Conservation (phyloP, 2,113 vertebrate species). For the Podarcis raffonei region DNA sequence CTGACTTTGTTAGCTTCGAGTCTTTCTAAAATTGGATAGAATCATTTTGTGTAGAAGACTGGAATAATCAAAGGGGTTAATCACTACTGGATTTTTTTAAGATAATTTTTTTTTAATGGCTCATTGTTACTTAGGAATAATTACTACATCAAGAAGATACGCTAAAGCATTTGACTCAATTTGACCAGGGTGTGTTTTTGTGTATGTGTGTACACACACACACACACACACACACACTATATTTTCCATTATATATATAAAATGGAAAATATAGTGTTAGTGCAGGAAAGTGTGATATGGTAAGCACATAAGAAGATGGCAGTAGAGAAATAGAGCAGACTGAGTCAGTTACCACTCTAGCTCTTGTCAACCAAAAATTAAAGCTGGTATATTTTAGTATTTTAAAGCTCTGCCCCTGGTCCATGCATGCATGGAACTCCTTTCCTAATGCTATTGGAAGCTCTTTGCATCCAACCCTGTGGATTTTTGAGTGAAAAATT, state of each 20-base stretch:
- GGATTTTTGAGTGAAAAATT: not conserved
- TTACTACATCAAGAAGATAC: constrained; percentile 59
- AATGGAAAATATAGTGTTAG: constrained; percentile 17
- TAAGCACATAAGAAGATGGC: rapidly evolving
- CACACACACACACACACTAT: not conserved
- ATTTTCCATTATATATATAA: constrained; percentile 10
- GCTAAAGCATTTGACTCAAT: constrained; percentile 52
- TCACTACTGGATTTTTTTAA: constrained; percentile 61
- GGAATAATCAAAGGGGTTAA: constrained; percentile 64
- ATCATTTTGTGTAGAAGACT: constrained; percentile 59
- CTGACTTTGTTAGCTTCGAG: constrained; percentile 51
- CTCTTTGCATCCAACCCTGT: not conserved
- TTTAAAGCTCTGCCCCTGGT: not conserved
- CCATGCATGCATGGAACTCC: not conserved
- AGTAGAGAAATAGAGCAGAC: not conserved
- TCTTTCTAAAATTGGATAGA: constrained; percentile 54
- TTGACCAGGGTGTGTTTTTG: not conserved
- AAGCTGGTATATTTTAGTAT: not conserved
- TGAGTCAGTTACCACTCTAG: not conserved
- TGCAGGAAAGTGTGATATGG: not conserved
- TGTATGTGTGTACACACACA: too few relatives aligned
- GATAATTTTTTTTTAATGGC: constrained; percentile 30
- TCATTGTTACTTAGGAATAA: constrained; percentile 59
- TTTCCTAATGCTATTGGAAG: not conserved
- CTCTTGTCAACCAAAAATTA: not conserved